These are phyloP conservation scores for Narcine bancroftii DNA, from an alignment of 2,113 vertebrate genomes.

Conservation along the genomic window DNA sequence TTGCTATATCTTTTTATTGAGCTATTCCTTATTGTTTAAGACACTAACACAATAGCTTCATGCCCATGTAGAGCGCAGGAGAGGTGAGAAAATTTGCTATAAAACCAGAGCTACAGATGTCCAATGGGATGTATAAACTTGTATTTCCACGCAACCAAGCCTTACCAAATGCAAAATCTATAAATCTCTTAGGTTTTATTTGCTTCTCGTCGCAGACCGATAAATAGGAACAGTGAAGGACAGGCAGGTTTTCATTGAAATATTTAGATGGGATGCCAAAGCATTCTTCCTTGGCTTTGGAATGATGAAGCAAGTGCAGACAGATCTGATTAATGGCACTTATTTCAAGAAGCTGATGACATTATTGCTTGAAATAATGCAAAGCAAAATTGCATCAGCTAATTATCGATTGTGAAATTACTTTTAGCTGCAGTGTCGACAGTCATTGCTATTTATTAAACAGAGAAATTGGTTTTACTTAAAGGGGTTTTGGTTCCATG, in stretches of 20 bases:
- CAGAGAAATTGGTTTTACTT: background rate
- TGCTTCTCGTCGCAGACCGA: background rate
- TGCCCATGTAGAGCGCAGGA: background rate
- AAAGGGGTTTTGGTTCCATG: background rate
- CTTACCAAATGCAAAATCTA: constrained; percentile 7
- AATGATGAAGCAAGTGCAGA: background rate
- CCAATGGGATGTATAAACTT: background rate
- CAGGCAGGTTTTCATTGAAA: background rate
- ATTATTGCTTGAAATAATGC: constrained; percentile 29
- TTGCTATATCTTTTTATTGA: constrained; percentile 6
- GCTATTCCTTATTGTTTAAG: background rate
- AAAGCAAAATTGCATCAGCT: constrained; percentile 29
- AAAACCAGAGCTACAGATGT: background rate
- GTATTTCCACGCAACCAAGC: background rate
- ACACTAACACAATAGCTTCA: background rate
- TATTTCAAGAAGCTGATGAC: constrained; percentile 29
- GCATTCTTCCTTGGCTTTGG: background rate
- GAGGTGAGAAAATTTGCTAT: background rate
- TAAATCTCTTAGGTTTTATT: constrained; percentile 10
- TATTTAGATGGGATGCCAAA: background rate
- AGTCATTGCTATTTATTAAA: constrained; percentile 12
- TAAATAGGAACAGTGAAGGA: background rate
- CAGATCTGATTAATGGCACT: constrained; percentile 31
- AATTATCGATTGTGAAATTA: constrained; percentile 11
- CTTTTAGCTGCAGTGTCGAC: background rate